A percentile compares a stretch with the other conserved stretches of the same genome.
phyloP scores from a whole-genome alignment of 2,888 invertebrate species.

The Alentia gelatinosa region DNA sequence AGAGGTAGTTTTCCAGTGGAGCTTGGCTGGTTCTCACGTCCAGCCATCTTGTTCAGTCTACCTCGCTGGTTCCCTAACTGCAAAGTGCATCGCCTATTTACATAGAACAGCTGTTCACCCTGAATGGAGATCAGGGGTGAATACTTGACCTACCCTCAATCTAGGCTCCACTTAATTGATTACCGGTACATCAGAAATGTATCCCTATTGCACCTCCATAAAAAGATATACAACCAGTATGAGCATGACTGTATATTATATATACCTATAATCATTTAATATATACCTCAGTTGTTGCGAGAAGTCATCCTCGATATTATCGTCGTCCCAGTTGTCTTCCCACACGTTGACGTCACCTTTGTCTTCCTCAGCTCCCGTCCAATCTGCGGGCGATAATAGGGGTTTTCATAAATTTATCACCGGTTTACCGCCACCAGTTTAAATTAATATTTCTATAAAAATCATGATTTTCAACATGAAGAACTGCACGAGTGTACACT shows the following conservation, averaged over 20 bases:
- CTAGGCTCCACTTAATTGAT: not conserved
- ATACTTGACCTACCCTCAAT: too few species aligned
- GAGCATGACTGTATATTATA: not conserved
- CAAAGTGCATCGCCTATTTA: too few species aligned
- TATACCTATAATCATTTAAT: not conserved
- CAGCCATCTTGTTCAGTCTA: too few species aligned
- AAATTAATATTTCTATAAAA: too few species aligned
- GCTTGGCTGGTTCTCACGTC: too few species aligned
- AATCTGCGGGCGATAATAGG: constrained; percentile 79
- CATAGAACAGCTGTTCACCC: not conserved
- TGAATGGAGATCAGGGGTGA: too few species aligned
- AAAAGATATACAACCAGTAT: not conserved
- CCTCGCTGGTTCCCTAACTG: too few species aligned
- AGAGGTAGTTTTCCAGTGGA: too few species aligned
- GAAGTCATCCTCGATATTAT: constrained; percentile 98
- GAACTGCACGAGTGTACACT: too few species aligned
- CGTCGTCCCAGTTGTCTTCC: constrained; percentile 99
- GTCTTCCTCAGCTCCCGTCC: constrained; percentile 91
- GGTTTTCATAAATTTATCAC: not conserved
- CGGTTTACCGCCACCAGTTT: too few species aligned
- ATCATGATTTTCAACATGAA: too few species aligned
- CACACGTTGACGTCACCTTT: constrained; percentile 93
- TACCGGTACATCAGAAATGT: too few species aligned
- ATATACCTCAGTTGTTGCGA: constrained; percentile 91
- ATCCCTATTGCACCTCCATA: not conserved